Evolutionary conservation across 2,888 invertebrate species (phyloP), one percentile per base, ranked within the genome.

Genomic region (Morpho deidamia): DNA sequence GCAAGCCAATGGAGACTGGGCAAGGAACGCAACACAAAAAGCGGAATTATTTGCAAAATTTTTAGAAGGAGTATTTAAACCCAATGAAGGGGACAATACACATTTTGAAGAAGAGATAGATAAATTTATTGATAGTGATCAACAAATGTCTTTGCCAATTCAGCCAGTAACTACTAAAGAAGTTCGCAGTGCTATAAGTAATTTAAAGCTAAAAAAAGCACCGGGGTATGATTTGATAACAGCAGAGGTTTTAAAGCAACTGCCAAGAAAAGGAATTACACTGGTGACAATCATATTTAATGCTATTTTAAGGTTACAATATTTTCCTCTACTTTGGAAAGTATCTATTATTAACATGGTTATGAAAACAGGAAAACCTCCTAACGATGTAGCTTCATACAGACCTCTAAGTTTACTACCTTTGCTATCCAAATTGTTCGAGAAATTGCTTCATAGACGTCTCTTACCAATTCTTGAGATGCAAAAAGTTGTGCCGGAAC

Each of bases 341-440:
- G 35, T 57, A 8, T 52, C 63, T 34, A 42, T 56, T 46, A 46
- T 56, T 7, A 52, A 51, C 2, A 59, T 59, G 61, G 23, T 55
- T 5, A 42, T 44, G 0, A 61, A 61, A 14, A 55, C 61, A 3
- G 58, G 51, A 0, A 61, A 61, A 48, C 11, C 33, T 11, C 53
- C 58, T 34, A 34, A 7, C 7, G 34, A 34, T 7, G 34, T 34
- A 8, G 8, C 7, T 34, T 34, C 34, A 7, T 34, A 34, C 34
- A 34, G 34, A 8, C 7, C 34, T 7, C 7, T 34, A 34, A 34
- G 34, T 34, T 8, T 34, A 34, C n/a, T n/a, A n/a, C n/a, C 34
- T 34, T 34, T 34, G 7, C 34, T 34, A 34, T 34, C 34, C 7
- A 60, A 60, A 51, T 23, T 62, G 14, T 48, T 44, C 43, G 64